phyloP scores from a whole-genome alignment of 2,888 invertebrate species.

The Pyrochroa serraticornis region DNA sequence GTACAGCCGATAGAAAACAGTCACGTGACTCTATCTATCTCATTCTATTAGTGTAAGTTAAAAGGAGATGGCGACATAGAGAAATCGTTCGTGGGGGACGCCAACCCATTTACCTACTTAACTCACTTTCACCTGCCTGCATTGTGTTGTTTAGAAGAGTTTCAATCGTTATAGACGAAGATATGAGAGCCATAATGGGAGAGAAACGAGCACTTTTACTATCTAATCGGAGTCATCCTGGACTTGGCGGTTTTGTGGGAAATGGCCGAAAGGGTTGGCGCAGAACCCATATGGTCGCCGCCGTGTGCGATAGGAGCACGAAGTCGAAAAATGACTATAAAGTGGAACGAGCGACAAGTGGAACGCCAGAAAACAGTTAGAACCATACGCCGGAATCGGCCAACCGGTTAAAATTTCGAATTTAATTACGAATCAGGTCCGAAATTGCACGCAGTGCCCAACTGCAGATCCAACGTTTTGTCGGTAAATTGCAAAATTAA shows the following conservation, averaged over 20 bases:
- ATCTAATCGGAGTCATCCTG: not conserved
- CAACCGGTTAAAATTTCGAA: too few species aligned
- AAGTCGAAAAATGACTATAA: too few species aligned
- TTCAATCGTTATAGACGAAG: conserved; percentile 15
- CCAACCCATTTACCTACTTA: conserved; percentile 58
- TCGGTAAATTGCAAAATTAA: too few species aligned
- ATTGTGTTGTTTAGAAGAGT: conserved; percentile 16
- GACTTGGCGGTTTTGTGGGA: not conserved
- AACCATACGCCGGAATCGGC: too few species aligned
- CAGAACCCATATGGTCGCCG: too few species aligned
- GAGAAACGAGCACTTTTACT: conserved; percentile 35
- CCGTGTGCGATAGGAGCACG: too few species aligned
- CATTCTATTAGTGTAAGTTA: conserved; percentile 3
- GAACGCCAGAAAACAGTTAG: too few species aligned
- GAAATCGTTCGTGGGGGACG: conserved; percentile 51
- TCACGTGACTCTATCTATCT: conserved; percentile 13
- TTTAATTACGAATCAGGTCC: too few species aligned
- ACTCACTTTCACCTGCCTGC: conserved; percentile 54
- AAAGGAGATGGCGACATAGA: conserved; percentile 39
- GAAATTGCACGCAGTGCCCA: too few species aligned
- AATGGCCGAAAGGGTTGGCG: too few species aligned
- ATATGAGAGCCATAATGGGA: conserved; percentile 5
- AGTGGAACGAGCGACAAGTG: too few species aligned
- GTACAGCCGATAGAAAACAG: conserved; percentile 33
- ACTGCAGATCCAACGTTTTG: too few species aligned